Evolutionary conservation across 2,797 vertebrate genomes (phyloP).

Genomic region (Spinibarbus caldwelli): DNA sequence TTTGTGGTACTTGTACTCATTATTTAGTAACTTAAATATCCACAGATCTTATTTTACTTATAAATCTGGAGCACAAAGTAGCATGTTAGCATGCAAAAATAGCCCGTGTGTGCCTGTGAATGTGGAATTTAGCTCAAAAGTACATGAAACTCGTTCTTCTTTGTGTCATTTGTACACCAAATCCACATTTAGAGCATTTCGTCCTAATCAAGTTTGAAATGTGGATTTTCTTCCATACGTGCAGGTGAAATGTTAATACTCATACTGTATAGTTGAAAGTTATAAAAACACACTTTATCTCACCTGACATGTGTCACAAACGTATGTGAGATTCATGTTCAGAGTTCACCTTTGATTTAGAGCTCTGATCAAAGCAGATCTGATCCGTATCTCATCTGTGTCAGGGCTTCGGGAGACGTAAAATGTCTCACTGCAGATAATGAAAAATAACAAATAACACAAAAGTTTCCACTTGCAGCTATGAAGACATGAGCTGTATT

Average conservation of each 20-base stretch:
- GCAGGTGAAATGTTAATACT: not conserved
- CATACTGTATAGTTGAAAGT: not conserved
- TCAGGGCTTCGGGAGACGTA: not conserved
- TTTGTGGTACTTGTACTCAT: not conserved
- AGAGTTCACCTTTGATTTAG: conserved; percentile 27
- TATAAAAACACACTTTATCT: too few relatives aligned
- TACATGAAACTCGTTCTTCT: not conserved
- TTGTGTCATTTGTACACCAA: not conserved
- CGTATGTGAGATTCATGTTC: not conserved
- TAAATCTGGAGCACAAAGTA: not conserved
- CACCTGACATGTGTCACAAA: conserved; percentile 33
- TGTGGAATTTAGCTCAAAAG: not conserved
- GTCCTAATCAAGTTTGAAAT: not conserved
- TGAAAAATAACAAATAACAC: not conserved
- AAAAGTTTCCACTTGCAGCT: not conserved
- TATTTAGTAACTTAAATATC: not conserved
- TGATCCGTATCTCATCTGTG: not conserved
- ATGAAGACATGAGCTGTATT: not conserved
- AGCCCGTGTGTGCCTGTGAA: not conserved
- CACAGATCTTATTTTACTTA: not conserved
- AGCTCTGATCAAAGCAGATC: conserved; percentile 23
- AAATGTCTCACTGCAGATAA: not conserved
- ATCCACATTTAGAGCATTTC: not conserved
- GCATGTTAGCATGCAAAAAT: not conserved
- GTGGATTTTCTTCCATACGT: not conserved